Base-by-base conservation (phyloP, 2,797 vertebrate genomes). In the Cichlasoma orientale region DNA sequence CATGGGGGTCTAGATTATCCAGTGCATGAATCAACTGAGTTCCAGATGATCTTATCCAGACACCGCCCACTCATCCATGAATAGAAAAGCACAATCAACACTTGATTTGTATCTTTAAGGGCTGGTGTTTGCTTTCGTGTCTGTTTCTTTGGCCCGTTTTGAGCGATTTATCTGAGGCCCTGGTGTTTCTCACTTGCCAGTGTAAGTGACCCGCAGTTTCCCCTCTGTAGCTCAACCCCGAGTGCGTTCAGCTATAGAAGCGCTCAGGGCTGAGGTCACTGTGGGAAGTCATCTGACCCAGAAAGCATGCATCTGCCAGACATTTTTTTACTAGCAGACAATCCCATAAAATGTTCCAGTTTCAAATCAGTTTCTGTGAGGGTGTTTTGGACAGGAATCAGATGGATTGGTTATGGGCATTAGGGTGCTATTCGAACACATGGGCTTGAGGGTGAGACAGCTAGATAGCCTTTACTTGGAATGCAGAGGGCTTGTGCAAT, bases 281-380 rank as follows among this genome's bases (percentile, higher is more conserved):
- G 88, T 93, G 92, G 95, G 95, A 96, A 94, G 92, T 88, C 92
- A 93, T 94, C 86, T 92, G 89, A 91, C 90, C 90, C 93, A 90
- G 90, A 94, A 94, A 91, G 92, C 93, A 89, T 90, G 88, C 94
- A 95, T 94, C 95, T 96, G 96, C 91, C 92, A 94, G 92, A 92
- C 91, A 95, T 94, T 94, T 94, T 94, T 94, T 95, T 92, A 91
- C 92, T 88, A 93, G 82, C 88, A 95, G 90, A 94, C 92, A 88
- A 92, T 94, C 93, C 92, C 82, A 88, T 95, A 94, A 93, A 94
- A 94, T 58, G 90, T 96, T 95, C 95, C 95, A 94, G 94, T 96
- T 96, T 93, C 91, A 90, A 95, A 94, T 95, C 95, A 94, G 94
- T 96, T 96, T 93, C 91, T 90, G 95, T 94, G 94, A 95, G 95